Evolutionary conservation across 1,140 invertebrate genomes (phyloP).

Genomic region (Medauroidea extradentata): DNA sequence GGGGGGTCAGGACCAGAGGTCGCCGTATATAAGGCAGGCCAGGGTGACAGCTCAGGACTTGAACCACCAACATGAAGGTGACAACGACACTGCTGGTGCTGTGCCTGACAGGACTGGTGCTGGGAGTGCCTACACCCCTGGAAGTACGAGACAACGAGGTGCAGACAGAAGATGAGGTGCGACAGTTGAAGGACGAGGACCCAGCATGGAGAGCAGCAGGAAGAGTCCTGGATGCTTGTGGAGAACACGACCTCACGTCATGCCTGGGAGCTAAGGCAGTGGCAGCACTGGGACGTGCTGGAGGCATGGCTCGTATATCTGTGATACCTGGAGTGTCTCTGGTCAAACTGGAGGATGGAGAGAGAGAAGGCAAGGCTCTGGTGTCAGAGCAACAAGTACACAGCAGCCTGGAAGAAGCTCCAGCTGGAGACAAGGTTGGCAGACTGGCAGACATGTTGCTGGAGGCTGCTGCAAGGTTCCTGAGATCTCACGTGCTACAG

Average conservation of each 20-base stretch:
- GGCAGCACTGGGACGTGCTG: conserved; percentile 50
- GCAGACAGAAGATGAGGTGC: too few species aligned
- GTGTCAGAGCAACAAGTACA: conserved; percentile 49
- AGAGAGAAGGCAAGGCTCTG: conserved; percentile 39
- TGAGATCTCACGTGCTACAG: conserved; percentile 55
- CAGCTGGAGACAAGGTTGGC: conserved; percentile 43
- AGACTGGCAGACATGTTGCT: conserved; percentile 51
- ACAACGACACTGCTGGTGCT: too few species aligned
- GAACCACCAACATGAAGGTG: too few species aligned
- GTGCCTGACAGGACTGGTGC: too few species aligned
- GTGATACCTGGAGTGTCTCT: conserved; percentile 55
- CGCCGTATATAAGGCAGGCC: too few species aligned
- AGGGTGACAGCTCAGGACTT: too few species aligned
- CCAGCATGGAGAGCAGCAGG: background rate
- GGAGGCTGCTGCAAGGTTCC: conserved; percentile 50
- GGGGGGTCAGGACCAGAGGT: too few species aligned
- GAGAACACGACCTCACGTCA: conserved; percentile 41
- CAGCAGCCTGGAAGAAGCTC: conserved; percentile 44
- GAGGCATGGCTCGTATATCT: conserved; percentile 51
- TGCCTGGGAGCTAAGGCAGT: conserved; percentile 56
- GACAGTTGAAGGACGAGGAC: too few species aligned
- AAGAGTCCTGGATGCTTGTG: conserved; percentile 37
- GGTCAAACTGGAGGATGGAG: conserved; percentile 42
- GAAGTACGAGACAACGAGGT: too few species aligned
- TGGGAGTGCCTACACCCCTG: too few species aligned